phyloP scores from a whole-genome alignment of 2,888 invertebrate genomes.

The Gymnocheta viridis region DNA sequence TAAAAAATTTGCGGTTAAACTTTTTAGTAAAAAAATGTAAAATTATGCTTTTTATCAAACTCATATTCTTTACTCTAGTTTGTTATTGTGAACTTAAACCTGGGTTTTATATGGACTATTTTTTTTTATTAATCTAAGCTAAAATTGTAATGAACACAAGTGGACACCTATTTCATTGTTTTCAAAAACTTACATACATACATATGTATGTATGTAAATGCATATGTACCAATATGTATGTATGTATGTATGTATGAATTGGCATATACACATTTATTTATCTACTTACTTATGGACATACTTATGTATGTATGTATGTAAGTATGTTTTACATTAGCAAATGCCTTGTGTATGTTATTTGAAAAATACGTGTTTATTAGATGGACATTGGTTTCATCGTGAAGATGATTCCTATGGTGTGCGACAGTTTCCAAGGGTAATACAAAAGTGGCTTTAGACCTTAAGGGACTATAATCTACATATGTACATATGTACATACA shows the following conservation, averaged over 20 bases:
- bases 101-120: background rate
- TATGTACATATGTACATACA: no score
- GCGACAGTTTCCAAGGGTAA: no score
- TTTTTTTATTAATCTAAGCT: background rate
- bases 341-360: no score
- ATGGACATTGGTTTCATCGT: no score
- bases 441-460: no score
- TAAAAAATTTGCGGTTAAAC: constrained; percentile 39
- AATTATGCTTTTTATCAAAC: background rate
- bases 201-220: background rate
- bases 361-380: no score
- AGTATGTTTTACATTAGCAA: no score
- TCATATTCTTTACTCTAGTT: background rate
- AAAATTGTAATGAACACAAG: background rate
- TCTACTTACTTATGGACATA: no score
- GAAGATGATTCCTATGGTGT: no score
- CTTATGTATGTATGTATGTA: no score
- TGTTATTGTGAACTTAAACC: background rate
- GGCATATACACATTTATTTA: no score
- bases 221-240: background rate
- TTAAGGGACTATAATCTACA: no score
- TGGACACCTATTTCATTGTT: background rate
- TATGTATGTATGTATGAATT: background rate
- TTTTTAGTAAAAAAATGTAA: background rate
- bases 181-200: background rate